Percentiles rank a stretch among this genome's conserved stretches.
These are phyloP conservation scores for Rattus rattus DNA, from an alignment of 2,113 vertebrate species.

Conservation along the genomic window DNA sequence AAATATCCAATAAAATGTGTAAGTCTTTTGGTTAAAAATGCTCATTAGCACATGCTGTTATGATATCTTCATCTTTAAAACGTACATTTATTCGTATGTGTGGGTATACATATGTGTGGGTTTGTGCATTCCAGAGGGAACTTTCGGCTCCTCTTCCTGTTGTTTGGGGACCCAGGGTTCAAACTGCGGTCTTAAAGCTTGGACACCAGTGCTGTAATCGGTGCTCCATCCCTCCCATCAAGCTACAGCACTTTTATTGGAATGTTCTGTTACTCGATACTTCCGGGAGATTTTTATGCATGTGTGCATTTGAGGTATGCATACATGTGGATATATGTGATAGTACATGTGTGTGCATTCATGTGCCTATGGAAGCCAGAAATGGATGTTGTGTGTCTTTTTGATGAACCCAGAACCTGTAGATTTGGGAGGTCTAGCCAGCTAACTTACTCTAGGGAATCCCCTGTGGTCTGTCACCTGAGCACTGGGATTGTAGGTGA, in stretches of 20 bases:
- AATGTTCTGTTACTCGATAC: conserved; percentile 9
- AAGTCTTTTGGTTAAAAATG: conserved; percentile 61
- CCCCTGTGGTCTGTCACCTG: not conserved
- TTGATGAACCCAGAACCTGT: not conserved
- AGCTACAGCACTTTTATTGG: conserved; percentile 8
- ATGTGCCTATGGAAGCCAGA: not conserved
- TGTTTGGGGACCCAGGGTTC: no score
- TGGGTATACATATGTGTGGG: not conserved
- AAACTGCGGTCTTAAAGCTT: not conserved
- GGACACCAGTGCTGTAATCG: not conserved
- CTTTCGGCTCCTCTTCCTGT: not conserved
- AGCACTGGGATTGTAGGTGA: not conserved
- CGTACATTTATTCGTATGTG: not conserved
- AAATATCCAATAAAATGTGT: not conserved
- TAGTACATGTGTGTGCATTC: not conserved
- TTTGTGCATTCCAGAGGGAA: not conserved
- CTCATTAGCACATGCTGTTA: not conserved
- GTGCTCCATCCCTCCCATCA: not conserved
- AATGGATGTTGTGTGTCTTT: not conserved
- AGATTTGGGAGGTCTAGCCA: not conserved
- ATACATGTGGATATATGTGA: not conserved
- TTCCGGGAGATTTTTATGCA: not conserved
- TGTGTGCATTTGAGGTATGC: not conserved
- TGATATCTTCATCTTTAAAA: not conserved
- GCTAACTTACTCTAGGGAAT: not conserved